Evolutionary conservation across 2,797 vertebrate genomes (phyloP).

Genomic region (Poecilia gillii): DNA sequence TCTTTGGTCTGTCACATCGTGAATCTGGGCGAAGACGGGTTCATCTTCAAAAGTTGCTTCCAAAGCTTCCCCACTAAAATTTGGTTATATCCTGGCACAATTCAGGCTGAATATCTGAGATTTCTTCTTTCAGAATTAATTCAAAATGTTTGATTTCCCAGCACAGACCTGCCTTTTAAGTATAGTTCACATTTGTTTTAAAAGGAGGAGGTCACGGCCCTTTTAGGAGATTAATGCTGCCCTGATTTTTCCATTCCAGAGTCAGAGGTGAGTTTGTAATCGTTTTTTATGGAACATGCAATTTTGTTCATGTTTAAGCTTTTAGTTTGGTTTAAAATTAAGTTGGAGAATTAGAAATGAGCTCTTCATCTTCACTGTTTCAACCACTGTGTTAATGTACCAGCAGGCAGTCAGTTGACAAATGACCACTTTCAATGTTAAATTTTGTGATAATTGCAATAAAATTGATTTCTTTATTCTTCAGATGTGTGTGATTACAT

Average conservation of each 20-base stretch:
- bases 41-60: background rate
- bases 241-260: background rate
- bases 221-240: background rate
- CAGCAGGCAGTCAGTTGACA: background rate
- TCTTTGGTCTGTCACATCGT: no score
- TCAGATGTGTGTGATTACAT: no score
- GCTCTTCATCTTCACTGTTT: background rate
- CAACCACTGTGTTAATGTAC: background rate
- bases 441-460: no score
- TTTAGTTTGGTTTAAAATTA: background rate
- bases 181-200: background rate
- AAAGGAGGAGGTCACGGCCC: background rate
- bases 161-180: background rate
- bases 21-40: no score
- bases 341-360: background rate
- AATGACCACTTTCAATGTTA: no score
- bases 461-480: no score
- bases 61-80: background rate
- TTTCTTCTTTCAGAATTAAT: background rate
- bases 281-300: background rate
- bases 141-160: background rate
- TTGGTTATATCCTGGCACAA: background rate
- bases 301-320: background rate
- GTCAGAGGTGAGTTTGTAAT: background rate
- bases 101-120: background rate